Evolutionary conservation across 1,140 invertebrate genomes (phyloP), one percentile per base, ranked within the genome.

Genomic region (Fopius arisanus): DNA sequence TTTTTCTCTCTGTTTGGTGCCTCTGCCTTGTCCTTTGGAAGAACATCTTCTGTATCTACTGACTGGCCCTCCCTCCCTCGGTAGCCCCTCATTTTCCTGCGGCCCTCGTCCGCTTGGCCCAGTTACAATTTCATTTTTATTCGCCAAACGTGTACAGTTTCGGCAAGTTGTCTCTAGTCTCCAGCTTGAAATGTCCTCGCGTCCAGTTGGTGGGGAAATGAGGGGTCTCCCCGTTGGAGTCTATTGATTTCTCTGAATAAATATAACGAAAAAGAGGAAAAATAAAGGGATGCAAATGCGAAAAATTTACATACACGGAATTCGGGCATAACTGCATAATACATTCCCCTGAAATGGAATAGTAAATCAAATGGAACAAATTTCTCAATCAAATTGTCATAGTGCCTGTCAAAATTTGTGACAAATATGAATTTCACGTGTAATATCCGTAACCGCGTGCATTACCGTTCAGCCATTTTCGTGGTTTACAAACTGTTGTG

Each of bases 41-140:
- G 7, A 19, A 31, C 37, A 31, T 68, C 43, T 12, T 19, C 43
- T 48, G 43, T n/a, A 40, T 62, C 23, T 31, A 26, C 23, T 37
- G 67, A 21, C 40, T 26, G 29, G 33, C 31, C 62, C 62, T 59
- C 23, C 43, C 41, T 65, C 63, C 65, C n/a, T n/a, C n/a, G n/a
- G n/a, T n/a, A n/a, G n/a, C n/a, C n/a, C n/a, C 65, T 66, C 54
- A 69, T 43, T 69, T 43, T 65, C 67, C 33, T 16, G 28, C 43
- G 14, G 9, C 28, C 16, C 26, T 51, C 26, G 40, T 33, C 40
- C 68, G 70, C 19, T 73, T 76, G 75, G 75, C 75, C 75, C 43
- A 76, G 75, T 76, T 76, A 73, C 75, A 76, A 73, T 73, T 76
- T 76, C 75, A 76, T 76, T 72, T 76, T 76, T 76, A 76, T 76